Evolutionary conservation across 2,888 invertebrate species (phyloP), one percentile per base, ranked within the genome.

Genomic region (Luperina nickerlii): DNA sequence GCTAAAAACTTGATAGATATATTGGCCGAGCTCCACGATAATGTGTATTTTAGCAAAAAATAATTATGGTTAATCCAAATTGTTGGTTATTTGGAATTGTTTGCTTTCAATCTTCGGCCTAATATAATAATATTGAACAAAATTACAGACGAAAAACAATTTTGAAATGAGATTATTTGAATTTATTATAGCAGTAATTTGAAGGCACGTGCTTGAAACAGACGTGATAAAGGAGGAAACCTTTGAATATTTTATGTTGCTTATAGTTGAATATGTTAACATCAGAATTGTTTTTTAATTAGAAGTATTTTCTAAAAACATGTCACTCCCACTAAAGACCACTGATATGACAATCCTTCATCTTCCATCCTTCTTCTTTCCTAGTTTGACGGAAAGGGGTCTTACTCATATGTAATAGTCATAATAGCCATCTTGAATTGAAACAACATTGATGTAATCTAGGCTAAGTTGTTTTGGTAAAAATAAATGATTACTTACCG

Each of bases 81-180:
- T 67, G 48, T 20, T 51, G 5, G n/a, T 48, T 68, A n/a, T n/a
- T 66, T 42, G 24, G 24, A 27, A 0, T 42, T 83, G 45, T 81
- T 77, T 83, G 62, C 13, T 68, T 80, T 68, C 76, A 83, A 80
- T 80, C 45, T 80, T 38, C 38, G 11, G 38, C 2, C 18, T 45
- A 60, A 67, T 24, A 67, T n/a, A 8, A 18, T 18, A 7, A 51
- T 51, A 20, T 20, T 51, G 51, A 15, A 42, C 4, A 24, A 42
- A 54, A 24, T 75, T 18, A 48, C 6, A 48, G 15, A 54, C 24
- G 6, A 11, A 9, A n/a, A 72, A 76, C 57, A 18, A 18, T n/a
- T 42, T 57, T 45, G 24, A 42, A 42, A 42, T 65, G 0, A 66
- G 18, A 8, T 15, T 20, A 42, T 20, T 4, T 3, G 27, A 74